Base-by-base conservation (phyloP, 2,797 vertebrate genomes). In the Graptemys geographica region DNA sequence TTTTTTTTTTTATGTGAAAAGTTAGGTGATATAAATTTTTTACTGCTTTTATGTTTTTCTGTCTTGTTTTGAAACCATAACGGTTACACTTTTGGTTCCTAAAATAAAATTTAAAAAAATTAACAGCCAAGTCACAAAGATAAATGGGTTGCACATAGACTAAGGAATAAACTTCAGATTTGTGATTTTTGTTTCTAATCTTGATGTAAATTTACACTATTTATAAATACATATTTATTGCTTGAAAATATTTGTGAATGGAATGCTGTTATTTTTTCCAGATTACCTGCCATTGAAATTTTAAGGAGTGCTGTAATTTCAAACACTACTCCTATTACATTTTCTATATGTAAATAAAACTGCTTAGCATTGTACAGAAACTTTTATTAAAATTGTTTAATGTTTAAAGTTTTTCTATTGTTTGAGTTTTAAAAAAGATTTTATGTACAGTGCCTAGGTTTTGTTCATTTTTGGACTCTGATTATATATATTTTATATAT, bases 141-240 rank as follows among this genome's bases (percentile, higher is more conserved):
- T 99, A 99, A 98, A 99, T 99, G 98, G 98, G 98, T 99, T 99
- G 99, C 99, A 99, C 99, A 99, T 98, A 99, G 98, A 99, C 98
- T 98, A 99, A 99, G 99, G 98, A 99, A 99, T 99, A 99, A 98
- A 99, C 98, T 99, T 99, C 99, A 99, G 98, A 99, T 99, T 99
- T 99, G 99, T 99, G 98, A 99, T 99, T 99, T 99, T 99, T 99
- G 98, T 99, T 99, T 99, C 99, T 99, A 99, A 99, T 99, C 99
- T 99, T 99, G 98, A 99, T 99, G 99, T 99, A 99, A 99, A 99
- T 99, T 99, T 99, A 99, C 99, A 99, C 99, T 99, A 99, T 99
- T 99, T 99, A 99, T 99, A 99, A 99, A 99, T 99, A 99, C 99
- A 99, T 99, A 99, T 99, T 99, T 99, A 99, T 99, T 99, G 99